Base-by-base conservation (phyloP, 1,140 invertebrate genomes). In the Triops cancriformis region DNA sequence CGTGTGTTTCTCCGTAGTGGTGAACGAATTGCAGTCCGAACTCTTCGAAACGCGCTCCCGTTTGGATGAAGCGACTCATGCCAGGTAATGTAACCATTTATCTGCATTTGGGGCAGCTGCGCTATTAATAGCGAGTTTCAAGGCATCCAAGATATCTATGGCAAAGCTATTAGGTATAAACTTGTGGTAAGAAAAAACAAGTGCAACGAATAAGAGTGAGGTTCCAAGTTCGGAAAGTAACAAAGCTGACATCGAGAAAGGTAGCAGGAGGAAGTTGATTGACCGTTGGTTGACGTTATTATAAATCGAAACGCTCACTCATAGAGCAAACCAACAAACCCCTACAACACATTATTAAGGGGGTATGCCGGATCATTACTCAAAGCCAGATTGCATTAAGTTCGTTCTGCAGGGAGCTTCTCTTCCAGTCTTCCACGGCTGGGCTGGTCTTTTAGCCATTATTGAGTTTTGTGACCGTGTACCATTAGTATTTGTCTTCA, bases 11-110 rank as follows among this genome's bases (percentile, higher is more conserved):
- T 77, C 79, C 80, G 11, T 78, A 84, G 83, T 83, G 77, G 80
- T 87, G 79, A 85, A 86, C 78, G 82, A 81, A 80, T 82, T 83
- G 18, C 85, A 87, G 80, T 84, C 85, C 4, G 85, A 87, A 77
- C 81, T 87, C 81, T 86, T 86, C 82, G 86, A 87, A 78, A 82
- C 86, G 31, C 86, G 86, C 79, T 80, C 85, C 74, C 85, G 85
- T 81, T 85, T 86, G 81, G 86, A 87, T 78, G 86, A 87, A 81
- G 83, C 85, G 18, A 83, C 85, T 27, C 82, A 84, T 78, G 86
- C 85, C 51, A 87, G 86, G 85, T 87, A n/a, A 81, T 85, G 85
- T 85, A 74, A 26, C 72, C 18, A 45, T 31, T 26, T 75, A 23
- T 78, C 26, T 76, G 76, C 73, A 75, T 75, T 45, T 72, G 51